A percentile compares a stretch with the other conserved stretches of the same genome.
phyloP scores from a whole-genome alignment of 2,113 vertebrate species.

The Myotis lucifugus region DNA sequence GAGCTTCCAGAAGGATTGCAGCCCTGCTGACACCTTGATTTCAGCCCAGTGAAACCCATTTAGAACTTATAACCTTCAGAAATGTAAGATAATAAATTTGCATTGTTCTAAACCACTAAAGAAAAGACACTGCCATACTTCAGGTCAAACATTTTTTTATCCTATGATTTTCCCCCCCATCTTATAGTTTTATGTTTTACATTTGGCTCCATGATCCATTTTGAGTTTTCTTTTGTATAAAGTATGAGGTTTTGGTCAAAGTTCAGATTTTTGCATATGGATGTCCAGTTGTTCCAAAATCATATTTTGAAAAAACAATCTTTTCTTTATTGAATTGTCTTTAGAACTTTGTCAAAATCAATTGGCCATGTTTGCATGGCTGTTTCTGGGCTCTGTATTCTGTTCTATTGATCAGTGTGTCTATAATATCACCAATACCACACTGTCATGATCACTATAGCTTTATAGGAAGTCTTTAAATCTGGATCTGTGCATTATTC shows the following conservation, averaged over 20 bases:
- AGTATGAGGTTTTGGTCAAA: background rate
- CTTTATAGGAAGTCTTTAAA: background rate
- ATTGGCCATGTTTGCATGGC: background rate
- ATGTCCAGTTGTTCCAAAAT: background rate
- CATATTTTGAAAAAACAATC: background rate
- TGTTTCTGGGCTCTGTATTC: background rate
- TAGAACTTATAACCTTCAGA: background rate
- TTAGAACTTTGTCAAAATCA: constrained; percentile 8
- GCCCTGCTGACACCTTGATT: background rate
- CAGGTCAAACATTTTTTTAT: background rate
- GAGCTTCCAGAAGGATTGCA: background rate
- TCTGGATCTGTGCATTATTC: background rate
- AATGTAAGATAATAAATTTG: background rate
- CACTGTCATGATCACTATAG: background rate
- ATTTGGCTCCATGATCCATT: background rate
- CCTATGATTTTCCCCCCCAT: background rate
- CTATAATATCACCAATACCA: background rate
- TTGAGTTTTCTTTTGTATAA: background rate
- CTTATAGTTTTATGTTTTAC: background rate
- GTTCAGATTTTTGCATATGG: background rate
- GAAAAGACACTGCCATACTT: background rate
- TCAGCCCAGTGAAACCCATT: background rate
- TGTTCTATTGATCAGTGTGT: background rate
- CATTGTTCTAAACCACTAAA: background rate
- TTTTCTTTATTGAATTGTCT: background rate